These are phyloP conservation scores for Leucozona laternaria DNA, from an alignment of 2,888 invertebrate genomes.

Conservation along the genomic window DNA sequence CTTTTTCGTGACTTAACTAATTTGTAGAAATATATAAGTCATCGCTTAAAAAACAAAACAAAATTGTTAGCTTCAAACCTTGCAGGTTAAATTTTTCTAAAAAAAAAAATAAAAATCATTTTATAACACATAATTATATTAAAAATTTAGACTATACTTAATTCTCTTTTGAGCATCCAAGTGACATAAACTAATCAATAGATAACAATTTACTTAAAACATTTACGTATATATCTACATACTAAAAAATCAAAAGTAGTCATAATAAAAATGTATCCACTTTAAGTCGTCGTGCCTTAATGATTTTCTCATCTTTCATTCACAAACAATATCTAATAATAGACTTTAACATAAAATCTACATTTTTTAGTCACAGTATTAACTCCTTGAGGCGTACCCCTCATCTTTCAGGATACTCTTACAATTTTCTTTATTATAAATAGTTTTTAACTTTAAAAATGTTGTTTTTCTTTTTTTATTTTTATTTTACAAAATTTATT, in stretches of 20 bases:
- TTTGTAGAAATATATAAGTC: no score
- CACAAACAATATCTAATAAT: conserved; percentile 34
- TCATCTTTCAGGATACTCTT: conserved; percentile 33
- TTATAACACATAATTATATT: no score
- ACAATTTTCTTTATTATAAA: neutral
- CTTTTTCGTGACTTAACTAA: no score
- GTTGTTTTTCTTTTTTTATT: conserved; percentile 24
- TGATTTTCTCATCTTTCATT: neutral
- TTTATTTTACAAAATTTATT: conserved; percentile 63
- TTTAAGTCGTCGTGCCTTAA: neutral
- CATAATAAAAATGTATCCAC: neutral
- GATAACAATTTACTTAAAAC: neutral
- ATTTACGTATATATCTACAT: neutral
- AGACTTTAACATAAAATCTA: conserved; percentile 76
- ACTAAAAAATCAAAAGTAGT: neutral
- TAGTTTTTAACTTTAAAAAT: conserved; percentile 7
- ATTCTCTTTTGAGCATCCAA: no score
- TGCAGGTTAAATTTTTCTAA: no score
- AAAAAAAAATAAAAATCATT: no score
- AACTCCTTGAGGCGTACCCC: conserved; percentile 45
- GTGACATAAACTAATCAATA: neutral
- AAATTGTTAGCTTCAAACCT: no score
- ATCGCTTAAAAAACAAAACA: no score
- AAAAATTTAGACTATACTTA: no score
- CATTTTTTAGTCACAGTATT: conserved; percentile 61